Evolutionary conservation across 1,140 invertebrate genomes (phyloP).

Genomic region (Agraylea sexmaculata): DNA sequence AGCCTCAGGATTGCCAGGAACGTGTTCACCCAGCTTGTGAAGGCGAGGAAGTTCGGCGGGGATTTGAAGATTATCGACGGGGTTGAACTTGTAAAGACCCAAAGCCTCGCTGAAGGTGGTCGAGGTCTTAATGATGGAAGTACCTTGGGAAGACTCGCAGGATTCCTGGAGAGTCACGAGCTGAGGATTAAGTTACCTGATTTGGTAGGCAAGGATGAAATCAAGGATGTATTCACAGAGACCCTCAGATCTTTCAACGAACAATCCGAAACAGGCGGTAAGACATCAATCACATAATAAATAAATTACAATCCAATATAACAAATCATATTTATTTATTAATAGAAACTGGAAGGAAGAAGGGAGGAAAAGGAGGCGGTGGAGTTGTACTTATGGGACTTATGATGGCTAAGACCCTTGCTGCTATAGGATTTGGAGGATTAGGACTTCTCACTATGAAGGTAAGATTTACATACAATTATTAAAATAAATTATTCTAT

Average conservation of each 20-base stretch:
- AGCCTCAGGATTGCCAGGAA: slow-evolving; percentile 36
- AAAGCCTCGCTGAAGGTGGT: slow-evolving; percentile 34
- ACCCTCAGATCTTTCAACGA: slow-evolving; percentile 35
- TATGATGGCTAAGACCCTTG: slow-evolving; percentile 59
- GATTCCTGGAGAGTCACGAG: slow-evolving; percentile 56
- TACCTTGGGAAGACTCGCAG: slow-evolving; percentile 43
- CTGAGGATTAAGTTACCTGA: slow-evolving; percentile 55
- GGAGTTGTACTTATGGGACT: slow-evolving; percentile 48
- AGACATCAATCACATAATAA: too few relatives aligned
- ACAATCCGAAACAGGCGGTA: slow-evolving; percentile 19
- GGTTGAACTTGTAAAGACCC: slow-evolving; percentile 44
- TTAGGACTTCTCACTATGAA: slow-evolving; percentile 63
- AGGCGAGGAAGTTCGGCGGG: slow-evolving; percentile 24
- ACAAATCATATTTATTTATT: too few relatives aligned
- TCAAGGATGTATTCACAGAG: slow-evolving; percentile 31
- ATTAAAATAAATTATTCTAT: not conserved
- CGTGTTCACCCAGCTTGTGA: slow-evolving; percentile 35
- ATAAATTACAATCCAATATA: too few relatives aligned
- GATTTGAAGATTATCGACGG: slow-evolving; percentile 47
- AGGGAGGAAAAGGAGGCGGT: slow-evolving; percentile 38
- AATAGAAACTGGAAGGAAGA: slow-evolving; percentile 42
- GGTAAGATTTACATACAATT: slow-evolving; percentile 22
- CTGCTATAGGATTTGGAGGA: slow-evolving; percentile 57
- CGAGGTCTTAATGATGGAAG: slow-evolving; percentile 40
- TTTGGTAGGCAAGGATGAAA: slow-evolving; percentile 40